Base-by-base conservation (phyloP, 2,113 vertebrate genomes). In the Nothoprocta pentlandii region DNA sequence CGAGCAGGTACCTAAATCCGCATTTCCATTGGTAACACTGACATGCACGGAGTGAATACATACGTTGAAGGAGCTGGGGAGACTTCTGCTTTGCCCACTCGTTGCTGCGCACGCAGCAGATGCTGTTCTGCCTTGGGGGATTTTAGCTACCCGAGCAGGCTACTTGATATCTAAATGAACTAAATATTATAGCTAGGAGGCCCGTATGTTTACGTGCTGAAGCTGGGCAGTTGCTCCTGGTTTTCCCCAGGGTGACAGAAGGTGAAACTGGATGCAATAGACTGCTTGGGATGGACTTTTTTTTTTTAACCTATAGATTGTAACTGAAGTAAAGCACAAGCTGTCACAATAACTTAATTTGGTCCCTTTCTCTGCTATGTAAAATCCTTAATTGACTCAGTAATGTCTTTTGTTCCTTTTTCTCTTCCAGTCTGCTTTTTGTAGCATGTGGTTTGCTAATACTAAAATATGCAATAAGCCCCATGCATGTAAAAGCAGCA, bases 121-220 rank as follows among this genome's bases (percentile, higher is more conserved):
- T 78, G 63, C 54, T 96, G 4, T 87, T 92, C 30, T 84, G 49
- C 66, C 63, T 89, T 64, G 49, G 30, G 74, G 16, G 36, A n/a
- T 30, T 75, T 94, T 71, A 53, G 79, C 66, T 84, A 47, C 63
- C 61, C 12, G 42, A 61, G 25, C 89, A 30, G 25, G 84, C 47
- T 87, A 28, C 59, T 56, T 79, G 79, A 75, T 95, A 44, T 39
- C 63, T 92, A 81, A 86, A 75, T 95, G n/a, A 96, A 80, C 30
- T 66, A 85, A 68, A 69, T 78, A 47, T 30, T 26, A 12, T 15
- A 64, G n/a, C 73, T 89, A 64, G 22, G n/a, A 77, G 36, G 42
- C 13, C 9, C 28, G 9, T 13, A 23, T 58, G 21, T 53, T 77
- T 77, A 32, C 0, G 1, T 63, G 30, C 61, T 81, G 41, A 78